Conservation (phyloP, 1,140 invertebrate species). For the Apis laboriosa region DNA sequence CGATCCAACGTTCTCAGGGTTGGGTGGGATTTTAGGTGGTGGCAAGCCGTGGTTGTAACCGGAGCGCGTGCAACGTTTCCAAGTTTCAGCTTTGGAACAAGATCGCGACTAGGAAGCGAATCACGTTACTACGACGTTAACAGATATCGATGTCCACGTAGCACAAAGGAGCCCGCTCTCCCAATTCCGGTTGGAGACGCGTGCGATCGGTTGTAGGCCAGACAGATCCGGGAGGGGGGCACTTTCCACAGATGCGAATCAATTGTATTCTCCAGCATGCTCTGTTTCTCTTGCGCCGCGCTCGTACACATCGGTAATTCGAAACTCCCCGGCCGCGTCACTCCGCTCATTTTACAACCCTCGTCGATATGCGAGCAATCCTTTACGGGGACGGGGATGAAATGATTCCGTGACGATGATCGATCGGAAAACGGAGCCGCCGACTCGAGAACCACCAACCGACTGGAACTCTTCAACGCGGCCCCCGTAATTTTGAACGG, state of each 20-base stretch:
- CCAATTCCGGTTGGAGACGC: constrained; percentile 37
- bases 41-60: background rate
- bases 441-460: background rate
- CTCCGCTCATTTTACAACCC: constrained; percentile 11
- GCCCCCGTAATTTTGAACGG: background rate
- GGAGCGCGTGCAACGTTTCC: background rate
- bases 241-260: background rate
- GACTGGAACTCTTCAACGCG: background rate
- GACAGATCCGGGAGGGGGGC: background rate
- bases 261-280: background rate
- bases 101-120: background rate
- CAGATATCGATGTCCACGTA: constrained; percentile 33
- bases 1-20: too few species aligned
- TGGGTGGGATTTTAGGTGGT: too few species aligned
- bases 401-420: constrained; percentile 13
- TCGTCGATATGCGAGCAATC: constrained; percentile 14
- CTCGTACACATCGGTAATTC: constrained; percentile 16
- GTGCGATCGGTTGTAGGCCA: constrained; percentile 23
- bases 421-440: background rate
- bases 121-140: constrained; percentile 6
- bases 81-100: background rate
- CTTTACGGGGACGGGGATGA: background rate
- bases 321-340: background rate
- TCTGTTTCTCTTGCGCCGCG: background rate
- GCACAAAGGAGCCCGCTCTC: constrained; percentile 32